Conservation (phyloP, 1,140 invertebrate species). For the Heliothis virescens region DNA sequence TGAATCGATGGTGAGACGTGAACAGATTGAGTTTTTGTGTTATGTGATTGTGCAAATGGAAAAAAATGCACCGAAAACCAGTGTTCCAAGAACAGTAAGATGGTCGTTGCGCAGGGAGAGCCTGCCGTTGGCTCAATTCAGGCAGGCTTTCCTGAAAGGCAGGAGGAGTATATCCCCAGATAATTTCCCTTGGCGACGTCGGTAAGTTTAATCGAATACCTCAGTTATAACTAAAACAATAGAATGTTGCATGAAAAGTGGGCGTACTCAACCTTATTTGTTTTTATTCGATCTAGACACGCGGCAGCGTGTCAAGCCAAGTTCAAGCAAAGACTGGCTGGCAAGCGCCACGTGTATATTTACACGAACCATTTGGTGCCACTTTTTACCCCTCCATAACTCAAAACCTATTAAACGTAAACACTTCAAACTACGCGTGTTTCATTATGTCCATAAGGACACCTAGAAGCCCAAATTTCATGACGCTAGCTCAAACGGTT, state of each 20-base stretch:
- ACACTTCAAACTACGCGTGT: too few relatives aligned
- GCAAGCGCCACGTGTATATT: too few relatives aligned
- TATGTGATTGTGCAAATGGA: constrained; percentile 34
- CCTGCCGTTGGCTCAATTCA: constrained; percentile 70
- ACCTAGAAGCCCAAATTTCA: too few relatives aligned
- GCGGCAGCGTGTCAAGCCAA: too few relatives aligned
- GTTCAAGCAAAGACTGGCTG: too few relatives aligned
- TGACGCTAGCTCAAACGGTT: too few relatives aligned
- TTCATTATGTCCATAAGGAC: too few relatives aligned
- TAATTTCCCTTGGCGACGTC: constrained; percentile 63
- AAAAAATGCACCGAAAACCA: constrained; percentile 19
- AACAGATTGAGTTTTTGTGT: neutral
- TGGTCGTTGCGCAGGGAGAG: constrained; percentile 74
- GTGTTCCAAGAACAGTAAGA: constrained; percentile 48
- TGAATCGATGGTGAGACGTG: constrained; percentile 8
- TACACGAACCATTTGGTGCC: too few relatives aligned
- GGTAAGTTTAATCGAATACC: constrained; percentile 62
- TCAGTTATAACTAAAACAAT: neutral
- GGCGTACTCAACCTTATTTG: constrained; percentile 10
- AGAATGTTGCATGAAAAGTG: constrained; percentile 8
- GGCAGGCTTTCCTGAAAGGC: constrained; percentile 71
- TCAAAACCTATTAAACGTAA: too few relatives aligned
- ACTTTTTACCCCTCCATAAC: too few relatives aligned
- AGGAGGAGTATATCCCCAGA: constrained; percentile 67
- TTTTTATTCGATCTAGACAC: constrained; percentile 28